Evolutionary conservation across 2,113 vertebrate genomes (phyloP), one percentile per base, ranked within the genome.

Genomic region (Platysteira castanea): DNA sequence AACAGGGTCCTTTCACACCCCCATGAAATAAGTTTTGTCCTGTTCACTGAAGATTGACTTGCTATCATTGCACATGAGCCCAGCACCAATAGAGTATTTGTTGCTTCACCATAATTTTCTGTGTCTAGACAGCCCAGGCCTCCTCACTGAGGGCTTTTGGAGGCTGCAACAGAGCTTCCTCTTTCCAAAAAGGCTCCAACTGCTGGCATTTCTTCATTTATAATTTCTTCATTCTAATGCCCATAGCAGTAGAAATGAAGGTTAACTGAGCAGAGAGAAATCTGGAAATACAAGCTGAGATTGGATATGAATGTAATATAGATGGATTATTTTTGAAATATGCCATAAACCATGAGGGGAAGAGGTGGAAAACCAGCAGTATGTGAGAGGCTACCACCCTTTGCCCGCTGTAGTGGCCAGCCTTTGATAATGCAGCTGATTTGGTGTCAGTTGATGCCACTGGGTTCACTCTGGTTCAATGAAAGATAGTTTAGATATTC

Each of bases 11-110:
- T 70, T 84, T 82, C 67, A 65, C 27, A 31, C 13, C 7, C 23
- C 23, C 22, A 2, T 33, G 35, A 70, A 81, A 27, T 61, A 56
- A 27, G 8, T 80, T 68, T 60, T 73, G 68, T 69, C 37, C 33
- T 56, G 10, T 78, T 74, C 61, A 37, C 42, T 87, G 69, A 67
- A 81, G 64, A 49, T 8, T 61, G 37, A 15, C 31, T 89, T 30
- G 24, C 15, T 79, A 0, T 46, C n/a, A 22, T 49, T 0, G 0
- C 46, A 28, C 11, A 3, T 15, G 28, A 35, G 31, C 42, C 37
- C 69, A 82, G 41, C 46, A 74, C 27, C 35, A 41, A 27, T 19
- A 81, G n/a, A 21, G 31, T 53, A 0, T 59, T 68, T 54, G 28
- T 78, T 63, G 27, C 64, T 69, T 84, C 54, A 27, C 27, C 7